phyloP scores from a whole-genome alignment of 2,113 vertebrate genomes.

The Hippocampus zosterae region DNA sequence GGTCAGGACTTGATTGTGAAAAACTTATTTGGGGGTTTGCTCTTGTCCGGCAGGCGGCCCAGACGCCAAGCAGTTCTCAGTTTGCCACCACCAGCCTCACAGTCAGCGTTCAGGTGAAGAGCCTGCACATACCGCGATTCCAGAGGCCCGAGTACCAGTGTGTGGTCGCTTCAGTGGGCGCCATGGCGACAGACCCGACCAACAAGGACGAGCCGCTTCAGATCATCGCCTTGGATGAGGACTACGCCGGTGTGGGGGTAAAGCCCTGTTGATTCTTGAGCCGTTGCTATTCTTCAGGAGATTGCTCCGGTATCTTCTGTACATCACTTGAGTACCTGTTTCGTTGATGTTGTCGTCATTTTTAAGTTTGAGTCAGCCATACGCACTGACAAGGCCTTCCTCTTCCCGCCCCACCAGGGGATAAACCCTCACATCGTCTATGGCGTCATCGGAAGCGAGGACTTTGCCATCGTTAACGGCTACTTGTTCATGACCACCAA shows the following conservation, averaged over 20 bases:
- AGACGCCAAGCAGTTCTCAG: conserved; percentile 62
- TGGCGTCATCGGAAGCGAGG: conserved; percentile 46
- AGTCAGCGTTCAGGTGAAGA: conserved; percentile 64
- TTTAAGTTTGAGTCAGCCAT: not conserved
- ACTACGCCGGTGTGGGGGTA: conserved; percentile 55
- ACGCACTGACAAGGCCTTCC: not conserved
- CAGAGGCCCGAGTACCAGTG: conserved; percentile 53
- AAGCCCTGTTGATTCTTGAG: conserved; percentile 7
- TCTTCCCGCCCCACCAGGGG: conserved; percentile 58
- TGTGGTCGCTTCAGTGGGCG: conserved; percentile 21
- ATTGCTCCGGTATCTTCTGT: not conserved
- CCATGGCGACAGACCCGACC: conserved; percentile 61
- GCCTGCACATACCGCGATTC: conserved; percentile 63
- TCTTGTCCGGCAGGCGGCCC: conserved; percentile 68
- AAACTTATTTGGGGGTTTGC: not conserved
- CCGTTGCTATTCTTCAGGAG: not conserved
- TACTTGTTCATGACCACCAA: conserved; percentile 63
- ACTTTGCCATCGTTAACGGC: conserved; percentile 63
- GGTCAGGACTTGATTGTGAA: no score
- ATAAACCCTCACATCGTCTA: conserved; percentile 76
- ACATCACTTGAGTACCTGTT: not conserved
- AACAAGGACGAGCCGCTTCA: conserved; percentile 46
- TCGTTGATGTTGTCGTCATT: not conserved
- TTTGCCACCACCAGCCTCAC: conserved; percentile 63
- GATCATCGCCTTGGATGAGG: conserved; percentile 60